Evolutionary conservation across 2,113 vertebrate genomes (phyloP).

Genomic region (Rhombomys opimus): DNA sequence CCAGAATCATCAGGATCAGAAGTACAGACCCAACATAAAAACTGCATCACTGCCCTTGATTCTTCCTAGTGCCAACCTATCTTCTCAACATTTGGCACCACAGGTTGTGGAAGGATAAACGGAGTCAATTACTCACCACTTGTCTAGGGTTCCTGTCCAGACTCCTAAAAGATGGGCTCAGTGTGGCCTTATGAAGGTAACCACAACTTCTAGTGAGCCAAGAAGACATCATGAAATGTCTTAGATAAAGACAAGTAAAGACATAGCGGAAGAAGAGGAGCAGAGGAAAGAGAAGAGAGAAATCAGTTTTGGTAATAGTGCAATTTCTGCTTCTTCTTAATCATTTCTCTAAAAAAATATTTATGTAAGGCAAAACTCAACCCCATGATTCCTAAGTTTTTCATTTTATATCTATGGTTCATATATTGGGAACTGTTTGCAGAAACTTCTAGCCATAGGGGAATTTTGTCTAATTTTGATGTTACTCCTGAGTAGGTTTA

Average conservation of each 20-base stretch:
- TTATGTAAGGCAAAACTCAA: not conserved
- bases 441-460: not conserved
- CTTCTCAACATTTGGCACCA: not conserved
- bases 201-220: not conserved
- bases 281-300: not conserved
- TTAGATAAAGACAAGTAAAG: slow-evolving; percentile 37
- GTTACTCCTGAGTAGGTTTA: not conserved
- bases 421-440: slow-evolving; percentile 26
- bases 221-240: not conserved
- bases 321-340: slow-evolving; percentile 10
- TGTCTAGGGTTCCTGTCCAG: not conserved
- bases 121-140: not conserved
- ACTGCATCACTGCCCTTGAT: not conserved
- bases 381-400: not conserved
- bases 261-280: too few species aligned
- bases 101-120: not conserved
- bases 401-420: not conserved
- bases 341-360: not conserved
- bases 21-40: not conserved
- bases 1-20: not conserved
- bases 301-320: slow-evolving; percentile 12
- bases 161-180: not conserved
- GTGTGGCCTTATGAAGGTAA: accelerated
- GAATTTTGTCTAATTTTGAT: slow-evolving; percentile 7
- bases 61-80: not conserved